These are phyloP conservation scores for Paelopatides confundens DNA, from an alignment of 53 echinoderm and acorn worm genomes.

Conservation along the genomic window DNA sequence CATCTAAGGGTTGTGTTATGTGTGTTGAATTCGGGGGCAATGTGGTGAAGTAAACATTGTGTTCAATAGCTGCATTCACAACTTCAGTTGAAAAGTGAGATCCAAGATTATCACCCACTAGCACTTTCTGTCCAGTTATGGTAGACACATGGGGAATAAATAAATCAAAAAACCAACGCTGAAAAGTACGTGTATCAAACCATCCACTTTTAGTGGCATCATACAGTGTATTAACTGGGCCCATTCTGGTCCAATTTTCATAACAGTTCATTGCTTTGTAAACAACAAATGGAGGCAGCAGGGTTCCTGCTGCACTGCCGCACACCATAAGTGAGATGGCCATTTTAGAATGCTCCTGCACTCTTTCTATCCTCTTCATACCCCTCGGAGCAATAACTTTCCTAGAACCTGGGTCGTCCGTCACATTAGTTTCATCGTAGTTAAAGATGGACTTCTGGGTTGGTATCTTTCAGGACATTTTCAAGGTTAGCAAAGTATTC, in stretches of 20 bases:
- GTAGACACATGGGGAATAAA: not conserved
- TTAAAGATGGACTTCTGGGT: too few relatives aligned
- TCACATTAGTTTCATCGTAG: not conserved
- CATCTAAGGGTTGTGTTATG: constrained; percentile 20
- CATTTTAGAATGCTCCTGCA: not conserved
- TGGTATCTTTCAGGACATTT: too few relatives aligned
- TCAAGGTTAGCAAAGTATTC: not conserved
- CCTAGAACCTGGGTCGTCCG: constrained; percentile 14
- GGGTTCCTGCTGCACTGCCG: not conserved
- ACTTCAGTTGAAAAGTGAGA: not conserved
- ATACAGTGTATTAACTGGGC: not conserved
- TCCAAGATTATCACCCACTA: not conserved
- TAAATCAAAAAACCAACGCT: not conserved
- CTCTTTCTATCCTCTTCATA: not conserved
- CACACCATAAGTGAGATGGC: not conserved
- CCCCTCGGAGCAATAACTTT: not conserved
- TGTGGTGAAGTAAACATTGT: too few relatives aligned
- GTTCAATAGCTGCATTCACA: too few relatives aligned
- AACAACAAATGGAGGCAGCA: not conserved
- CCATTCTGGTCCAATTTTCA: not conserved
- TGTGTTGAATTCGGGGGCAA: too few relatives aligned
- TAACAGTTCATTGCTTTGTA: too few relatives aligned
- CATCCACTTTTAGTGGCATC: constrained; percentile 16
- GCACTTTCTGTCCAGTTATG: not conserved
- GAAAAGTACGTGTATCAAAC: constrained; percentile 6